Evolutionary conservation across 2,888 invertebrate species (phyloP).

Genomic region (Oscheius sp.): DNA sequence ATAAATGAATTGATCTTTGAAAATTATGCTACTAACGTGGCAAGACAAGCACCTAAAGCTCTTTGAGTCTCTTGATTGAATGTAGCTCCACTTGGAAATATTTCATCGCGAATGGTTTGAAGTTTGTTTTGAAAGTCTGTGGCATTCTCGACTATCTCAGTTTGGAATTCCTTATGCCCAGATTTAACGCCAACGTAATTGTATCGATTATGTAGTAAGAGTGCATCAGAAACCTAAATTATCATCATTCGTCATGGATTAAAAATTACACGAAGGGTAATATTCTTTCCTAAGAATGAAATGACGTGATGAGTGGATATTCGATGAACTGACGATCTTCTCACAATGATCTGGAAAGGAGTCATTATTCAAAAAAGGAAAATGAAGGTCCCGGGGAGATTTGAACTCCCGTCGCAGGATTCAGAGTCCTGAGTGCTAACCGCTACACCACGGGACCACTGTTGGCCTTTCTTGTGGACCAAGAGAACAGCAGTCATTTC

Average conservation of each 20-base stretch:
- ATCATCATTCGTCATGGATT: neutral
- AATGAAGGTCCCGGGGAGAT: constrained; percentile 28
- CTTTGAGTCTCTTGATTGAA: constrained; percentile 24
- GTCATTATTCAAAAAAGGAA: neutral
- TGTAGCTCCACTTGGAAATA: constrained; percentile 21
- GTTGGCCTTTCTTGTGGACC: neutral
- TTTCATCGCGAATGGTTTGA: neutral
- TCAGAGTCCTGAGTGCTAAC: constrained; percentile 56
- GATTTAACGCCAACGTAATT: constrained; percentile 10
- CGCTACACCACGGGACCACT: constrained; percentile 40
- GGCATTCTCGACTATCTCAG: neutral
- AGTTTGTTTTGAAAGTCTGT: neutral
- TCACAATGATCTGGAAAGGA: constrained; percentile 12
- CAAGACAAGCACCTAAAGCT: constrained; percentile 12
- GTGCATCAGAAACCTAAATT: neutral
- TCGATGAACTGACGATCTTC: neutral
- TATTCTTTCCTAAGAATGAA: neutral
- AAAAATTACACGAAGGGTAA: neutral
- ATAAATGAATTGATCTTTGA: neutral
- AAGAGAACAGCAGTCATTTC: neutral
- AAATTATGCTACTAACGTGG: neutral
- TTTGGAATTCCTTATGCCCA: neutral
- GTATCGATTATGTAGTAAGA: constrained; percentile 28
- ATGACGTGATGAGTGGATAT: constrained; percentile 17
- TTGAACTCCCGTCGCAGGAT: constrained; percentile 45